Percentiles rank a stretch among this genome's conserved stretches.
Evolutionary conservation across 2,797 vertebrate genomes (phyloP).

Genomic region (Mus caroli): DNA sequence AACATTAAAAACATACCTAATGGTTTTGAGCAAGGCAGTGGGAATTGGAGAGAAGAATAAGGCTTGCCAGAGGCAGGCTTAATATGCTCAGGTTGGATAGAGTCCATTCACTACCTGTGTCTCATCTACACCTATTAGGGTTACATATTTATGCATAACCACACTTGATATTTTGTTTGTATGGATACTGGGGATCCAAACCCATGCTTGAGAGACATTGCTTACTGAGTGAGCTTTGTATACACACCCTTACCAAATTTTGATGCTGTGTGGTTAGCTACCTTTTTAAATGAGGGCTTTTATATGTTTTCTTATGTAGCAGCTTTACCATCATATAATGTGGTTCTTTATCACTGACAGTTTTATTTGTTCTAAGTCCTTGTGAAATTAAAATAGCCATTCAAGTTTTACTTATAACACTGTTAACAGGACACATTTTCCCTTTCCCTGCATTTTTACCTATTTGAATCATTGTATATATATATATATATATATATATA

Average conservation of each 20-base stretch:
- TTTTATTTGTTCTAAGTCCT: neutral
- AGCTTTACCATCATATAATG: neutral
- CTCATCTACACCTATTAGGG: neutral
- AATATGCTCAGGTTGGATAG: neutral
- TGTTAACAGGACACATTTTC: neutral
- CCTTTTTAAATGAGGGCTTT: neutral
- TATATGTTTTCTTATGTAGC: neutral
- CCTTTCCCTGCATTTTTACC: neutral
- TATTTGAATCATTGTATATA: neutral
- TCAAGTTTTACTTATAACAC: neutral
- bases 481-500: neutral
- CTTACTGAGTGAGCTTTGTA: neutral
- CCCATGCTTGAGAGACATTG: neutral
- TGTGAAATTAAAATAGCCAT: neutral
- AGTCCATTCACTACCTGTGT: neutral
- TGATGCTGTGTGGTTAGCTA: neutral
- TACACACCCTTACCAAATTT: no score
- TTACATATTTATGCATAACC: no score
- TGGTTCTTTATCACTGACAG: neutral
- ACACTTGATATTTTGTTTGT: neutral
- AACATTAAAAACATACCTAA: neutral
- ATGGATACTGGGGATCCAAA: neutral
- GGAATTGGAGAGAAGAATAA: neutral
- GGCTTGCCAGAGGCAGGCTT: neutral
- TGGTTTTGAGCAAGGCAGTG: neutral